These are phyloP conservation scores for Agrochola lota DNA, from an alignment of 2,888 invertebrate genomes.

Conservation along the genomic window DNA sequence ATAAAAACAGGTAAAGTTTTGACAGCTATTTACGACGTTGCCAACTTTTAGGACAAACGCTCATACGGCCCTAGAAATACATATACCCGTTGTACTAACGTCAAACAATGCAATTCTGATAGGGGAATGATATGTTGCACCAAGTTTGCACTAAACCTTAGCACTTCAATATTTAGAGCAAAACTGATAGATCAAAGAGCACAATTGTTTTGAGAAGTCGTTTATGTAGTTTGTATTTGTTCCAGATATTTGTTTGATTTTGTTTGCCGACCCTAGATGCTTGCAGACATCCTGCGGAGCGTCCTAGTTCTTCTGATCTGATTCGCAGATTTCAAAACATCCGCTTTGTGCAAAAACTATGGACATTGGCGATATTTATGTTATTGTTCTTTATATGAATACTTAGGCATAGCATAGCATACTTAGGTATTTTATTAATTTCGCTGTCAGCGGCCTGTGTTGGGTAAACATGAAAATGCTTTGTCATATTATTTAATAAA, in stretches of 20 bases:
- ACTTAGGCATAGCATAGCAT: no score
- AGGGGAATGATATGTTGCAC: background rate
- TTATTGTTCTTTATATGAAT: constrained; percentile 12
- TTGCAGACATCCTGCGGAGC: constrained; percentile 64
- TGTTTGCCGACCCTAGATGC: constrained; percentile 45
- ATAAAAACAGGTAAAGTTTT: no score
- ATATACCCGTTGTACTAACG: background rate
- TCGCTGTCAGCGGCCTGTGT: background rate
- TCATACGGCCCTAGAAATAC: background rate
- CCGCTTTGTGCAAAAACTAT: constrained; percentile 46
- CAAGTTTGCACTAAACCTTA: background rate
- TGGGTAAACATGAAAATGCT: constrained; percentile 22
- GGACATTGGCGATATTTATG: constrained; percentile 23
- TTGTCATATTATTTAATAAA: constrained; percentile 27
- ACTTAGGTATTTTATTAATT: constrained; percentile 8
- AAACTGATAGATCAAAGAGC: constrained; percentile 32
- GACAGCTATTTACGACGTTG: no score
- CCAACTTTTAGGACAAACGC: no score
- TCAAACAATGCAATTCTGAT: background rate
- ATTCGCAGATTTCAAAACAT: constrained; percentile 69
- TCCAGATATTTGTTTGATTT: constrained; percentile 36
- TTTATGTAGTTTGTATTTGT: constrained; percentile 32
- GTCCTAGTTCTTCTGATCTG: constrained; percentile 66
- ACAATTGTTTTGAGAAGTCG: constrained; percentile 37
- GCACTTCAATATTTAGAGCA: background rate